These are phyloP conservation scores for Leucoptera coffeella DNA, from an alignment of 2,888 invertebrate species.

Conservation along the genomic window DNA sequence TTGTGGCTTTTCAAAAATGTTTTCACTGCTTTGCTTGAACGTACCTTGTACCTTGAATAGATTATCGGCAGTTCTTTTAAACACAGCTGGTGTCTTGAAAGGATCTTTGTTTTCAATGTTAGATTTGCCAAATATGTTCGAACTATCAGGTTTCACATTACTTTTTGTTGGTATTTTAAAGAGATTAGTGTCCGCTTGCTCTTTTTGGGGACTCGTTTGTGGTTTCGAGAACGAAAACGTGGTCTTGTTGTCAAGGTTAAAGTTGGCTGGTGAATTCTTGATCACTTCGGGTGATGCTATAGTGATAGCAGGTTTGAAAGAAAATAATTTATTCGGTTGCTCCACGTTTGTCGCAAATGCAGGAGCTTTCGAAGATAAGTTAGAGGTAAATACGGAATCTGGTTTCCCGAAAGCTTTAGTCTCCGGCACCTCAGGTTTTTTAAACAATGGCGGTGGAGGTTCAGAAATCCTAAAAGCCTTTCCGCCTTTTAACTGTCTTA, in stretches of 20 bases:
- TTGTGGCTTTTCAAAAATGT: constrained; percentile 6
- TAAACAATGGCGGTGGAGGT: constrained; percentile 14
- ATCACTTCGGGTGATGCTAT: constrained; percentile 23
- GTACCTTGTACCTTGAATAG: no score
- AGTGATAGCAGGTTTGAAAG: constrained; percentile 33
- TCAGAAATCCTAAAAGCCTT: constrained; percentile 12
- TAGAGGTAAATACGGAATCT: background rate
- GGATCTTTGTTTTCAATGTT: constrained; percentile 10
- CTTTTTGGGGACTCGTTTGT: no score
- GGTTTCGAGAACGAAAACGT: constrained; percentile 36
- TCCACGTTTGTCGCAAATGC: background rate
- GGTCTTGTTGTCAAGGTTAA: constrained; percentile 15
- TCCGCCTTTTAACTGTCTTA: constrained; percentile 17
- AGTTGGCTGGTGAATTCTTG: constrained; percentile 23
- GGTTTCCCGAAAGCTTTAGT: constrained; percentile 3
- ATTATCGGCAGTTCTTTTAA: constrained; percentile 3
- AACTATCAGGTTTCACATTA: no score
- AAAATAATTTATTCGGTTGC: constrained; percentile 11
- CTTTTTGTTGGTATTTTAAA: constrained; percentile 4
- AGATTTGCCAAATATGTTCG: constrained; percentile 10
- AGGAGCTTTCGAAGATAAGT: no score
- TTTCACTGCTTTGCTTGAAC: constrained; percentile 4
- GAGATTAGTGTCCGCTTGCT: no score
- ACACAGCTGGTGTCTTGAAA: constrained; percentile 7
- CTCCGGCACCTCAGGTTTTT: constrained; percentile 11